Evolutionary conservation across 1,140 invertebrate species (phyloP).

Genomic region (Neuroterus valhalla): DNA sequence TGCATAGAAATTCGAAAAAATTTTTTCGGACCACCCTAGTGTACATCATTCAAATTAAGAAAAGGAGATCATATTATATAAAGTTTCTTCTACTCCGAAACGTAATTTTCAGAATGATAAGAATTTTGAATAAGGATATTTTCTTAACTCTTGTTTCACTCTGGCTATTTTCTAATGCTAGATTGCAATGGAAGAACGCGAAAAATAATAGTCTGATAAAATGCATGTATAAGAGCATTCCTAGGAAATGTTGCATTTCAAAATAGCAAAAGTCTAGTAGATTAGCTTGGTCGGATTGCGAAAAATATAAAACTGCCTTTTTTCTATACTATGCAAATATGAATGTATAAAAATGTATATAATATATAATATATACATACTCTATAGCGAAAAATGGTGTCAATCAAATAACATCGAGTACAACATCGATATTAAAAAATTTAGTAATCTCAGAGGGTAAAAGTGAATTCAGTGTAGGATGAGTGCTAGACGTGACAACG

Average conservation of each 20-base stretch:
- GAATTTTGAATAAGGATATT: neutral
- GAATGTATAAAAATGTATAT: neutral
- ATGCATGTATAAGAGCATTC: too few species aligned
- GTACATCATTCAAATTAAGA: too few species aligned
- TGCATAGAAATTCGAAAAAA: too few species aligned
- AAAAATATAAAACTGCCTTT: too few species aligned
- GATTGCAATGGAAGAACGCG: neutral
- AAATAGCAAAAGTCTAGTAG: too few species aligned
- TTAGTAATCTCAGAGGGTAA: neutral
- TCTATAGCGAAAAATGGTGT: slow-evolving; percentile 12
- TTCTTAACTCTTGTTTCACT: slow-evolving; percentile 19
- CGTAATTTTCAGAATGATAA: neutral
- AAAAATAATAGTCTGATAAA: too few species aligned
- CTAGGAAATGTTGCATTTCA: too few species aligned
- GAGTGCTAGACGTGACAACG: slow-evolving; percentile 18
- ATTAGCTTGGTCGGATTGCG: too few species aligned
- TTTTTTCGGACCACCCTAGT: too few species aligned
- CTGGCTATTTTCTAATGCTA: slow-evolving; percentile 19
- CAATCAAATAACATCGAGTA: slow-evolving; percentile 49
- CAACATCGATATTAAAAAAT: slow-evolving; percentile 59
- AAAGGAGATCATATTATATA: too few species aligned
- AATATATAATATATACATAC: neutral
- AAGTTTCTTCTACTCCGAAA: neutral
- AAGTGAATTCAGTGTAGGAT: slow-evolving; percentile 24
- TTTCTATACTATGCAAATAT: too few species aligned